A percentile compares a stretch with the other conserved stretches of the same genome.
Evolutionary conservation across 1,140 invertebrate genomes (phyloP).

Genomic region (Ceratosolen solmsi): DNA sequence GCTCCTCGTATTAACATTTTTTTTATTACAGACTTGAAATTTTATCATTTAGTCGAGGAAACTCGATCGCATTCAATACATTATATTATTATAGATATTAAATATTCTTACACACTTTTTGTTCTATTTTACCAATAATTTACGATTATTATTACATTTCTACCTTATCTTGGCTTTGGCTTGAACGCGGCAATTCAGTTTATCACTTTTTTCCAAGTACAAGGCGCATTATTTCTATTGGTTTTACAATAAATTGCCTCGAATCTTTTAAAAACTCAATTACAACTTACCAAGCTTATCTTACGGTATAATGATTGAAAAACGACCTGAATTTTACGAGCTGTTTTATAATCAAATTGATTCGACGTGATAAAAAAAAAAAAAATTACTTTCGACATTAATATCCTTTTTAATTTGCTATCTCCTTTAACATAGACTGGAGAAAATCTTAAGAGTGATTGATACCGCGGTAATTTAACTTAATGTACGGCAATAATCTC

Average conservation of each 20-base stretch:
- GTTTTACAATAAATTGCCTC: neutral
- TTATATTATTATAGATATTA: too few species aligned
- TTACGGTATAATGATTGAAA: neutral
- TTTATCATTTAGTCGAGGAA: neutral
- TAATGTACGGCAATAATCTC: too few species aligned
- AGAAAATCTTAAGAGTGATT: too few species aligned
- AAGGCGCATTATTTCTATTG: neutral
- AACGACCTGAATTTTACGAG: neutral
- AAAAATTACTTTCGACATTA: neutral
- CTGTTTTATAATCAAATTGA: neutral
- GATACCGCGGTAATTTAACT: too few species aligned
- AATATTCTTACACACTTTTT: too few species aligned
- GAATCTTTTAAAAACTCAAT: neutral
- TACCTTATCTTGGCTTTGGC: neutral
- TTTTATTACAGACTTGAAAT: neutral
- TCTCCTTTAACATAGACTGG: too few species aligned
- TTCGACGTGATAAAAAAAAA: neutral
- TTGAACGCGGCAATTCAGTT: neutral
- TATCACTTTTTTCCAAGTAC: neutral
- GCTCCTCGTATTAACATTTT: too few species aligned
- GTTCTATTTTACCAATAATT: too few species aligned
- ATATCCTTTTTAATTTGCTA: too few species aligned
- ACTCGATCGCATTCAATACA: too few species aligned
- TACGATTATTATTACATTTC: neutral
- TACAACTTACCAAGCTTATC: conserved; percentile 1